Evolutionary conservation across 2,113 vertebrate genomes (phyloP).

Genomic region (Oncorhynchus kisutch): DNA sequence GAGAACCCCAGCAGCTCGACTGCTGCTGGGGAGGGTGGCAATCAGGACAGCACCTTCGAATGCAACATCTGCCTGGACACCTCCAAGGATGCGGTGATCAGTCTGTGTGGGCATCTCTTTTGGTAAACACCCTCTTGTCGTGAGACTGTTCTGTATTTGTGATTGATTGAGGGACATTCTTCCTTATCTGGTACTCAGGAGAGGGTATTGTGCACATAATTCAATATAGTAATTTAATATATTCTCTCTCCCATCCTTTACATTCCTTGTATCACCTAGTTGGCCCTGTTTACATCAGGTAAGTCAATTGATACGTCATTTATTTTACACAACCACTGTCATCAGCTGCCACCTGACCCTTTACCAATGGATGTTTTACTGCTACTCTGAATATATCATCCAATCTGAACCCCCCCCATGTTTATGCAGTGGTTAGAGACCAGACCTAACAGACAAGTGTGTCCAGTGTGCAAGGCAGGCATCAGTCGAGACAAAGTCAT

Average conservation of each 20-base stretch:
- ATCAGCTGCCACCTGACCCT: not conserved
- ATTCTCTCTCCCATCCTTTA: not conserved
- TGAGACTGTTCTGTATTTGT: not conserved
- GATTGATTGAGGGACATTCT: not conserved
- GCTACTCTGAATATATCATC: not conserved
- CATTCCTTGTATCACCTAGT: slow-evolving; percentile 64
- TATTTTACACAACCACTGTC: not conserved
- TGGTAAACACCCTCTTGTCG: slow-evolving; percentile 72
- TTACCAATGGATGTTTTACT: not conserved
- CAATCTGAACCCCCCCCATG: not conserved
- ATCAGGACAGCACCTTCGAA: slow-evolving; percentile 95
- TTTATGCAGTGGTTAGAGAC: slow-evolving; percentile 91
- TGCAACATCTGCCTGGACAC: slow-evolving; percentile 99
- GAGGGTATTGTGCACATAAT: too few relatives aligned
- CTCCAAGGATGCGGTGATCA: slow-evolving; percentile 97
- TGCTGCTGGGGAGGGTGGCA: slow-evolving; percentile 74
- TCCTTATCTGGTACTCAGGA: not conserved
- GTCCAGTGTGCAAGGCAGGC: slow-evolving; percentile 97
- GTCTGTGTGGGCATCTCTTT: slow-evolving; percentile 96
- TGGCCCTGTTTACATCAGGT: slow-evolving; percentile 99
- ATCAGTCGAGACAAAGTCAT: slow-evolving; percentile 98
- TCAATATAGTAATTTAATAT: too few relatives aligned
- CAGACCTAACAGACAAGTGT: slow-evolving; percentile 95
- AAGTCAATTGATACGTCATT: slow-evolving; percentile 42
- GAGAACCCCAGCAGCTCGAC: slow-evolving; percentile 80